Conservation (phyloP, 2,113 vertebrate species). For the Osmerus mordax region DNA sequence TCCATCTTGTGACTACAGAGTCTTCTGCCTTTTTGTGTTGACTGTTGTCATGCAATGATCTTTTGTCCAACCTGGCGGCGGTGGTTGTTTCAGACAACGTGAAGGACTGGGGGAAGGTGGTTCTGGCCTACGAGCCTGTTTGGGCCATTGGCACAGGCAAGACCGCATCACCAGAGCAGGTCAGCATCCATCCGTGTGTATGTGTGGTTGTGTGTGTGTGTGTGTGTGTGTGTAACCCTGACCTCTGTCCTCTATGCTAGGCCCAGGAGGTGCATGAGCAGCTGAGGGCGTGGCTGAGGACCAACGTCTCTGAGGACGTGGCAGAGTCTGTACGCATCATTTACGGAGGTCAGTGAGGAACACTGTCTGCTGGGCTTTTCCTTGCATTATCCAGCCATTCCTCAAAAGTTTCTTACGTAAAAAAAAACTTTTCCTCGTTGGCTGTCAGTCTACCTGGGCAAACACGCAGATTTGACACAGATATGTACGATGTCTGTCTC, state of each 20-base stretch:
- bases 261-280: constrained; percentile 93
- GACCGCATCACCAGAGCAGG: constrained; percentile 90
- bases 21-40: background rate
- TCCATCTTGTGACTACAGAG: background rate
- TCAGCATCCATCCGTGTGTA: constrained; percentile 49
- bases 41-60: background rate
- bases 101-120: constrained; percentile 88
- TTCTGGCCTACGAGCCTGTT: constrained; percentile 90
- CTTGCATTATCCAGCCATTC: background rate
- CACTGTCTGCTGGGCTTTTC: background rate
- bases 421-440: background rate
- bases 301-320: constrained; percentile 79
- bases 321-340: constrained; percentile 83
- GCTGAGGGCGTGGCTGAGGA: constrained; percentile 84
- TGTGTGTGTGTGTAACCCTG: constrained; percentile 1
- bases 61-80: background rate
- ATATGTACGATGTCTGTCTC: background rate
- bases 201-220: background rate
- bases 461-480: background rate
- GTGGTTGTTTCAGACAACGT: constrained; percentile 77
- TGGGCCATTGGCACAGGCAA: constrained; percentile 95
- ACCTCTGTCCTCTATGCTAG: constrained; percentile 52
- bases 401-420: background rate
- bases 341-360: constrained; percentile 82
- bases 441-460: background rate